A percentile compares a stretch with the other conserved stretches of the same genome.
phyloP scores from a whole-genome alignment of 2,888 invertebrate genomes.

The Incurvaria masculella region DNA sequence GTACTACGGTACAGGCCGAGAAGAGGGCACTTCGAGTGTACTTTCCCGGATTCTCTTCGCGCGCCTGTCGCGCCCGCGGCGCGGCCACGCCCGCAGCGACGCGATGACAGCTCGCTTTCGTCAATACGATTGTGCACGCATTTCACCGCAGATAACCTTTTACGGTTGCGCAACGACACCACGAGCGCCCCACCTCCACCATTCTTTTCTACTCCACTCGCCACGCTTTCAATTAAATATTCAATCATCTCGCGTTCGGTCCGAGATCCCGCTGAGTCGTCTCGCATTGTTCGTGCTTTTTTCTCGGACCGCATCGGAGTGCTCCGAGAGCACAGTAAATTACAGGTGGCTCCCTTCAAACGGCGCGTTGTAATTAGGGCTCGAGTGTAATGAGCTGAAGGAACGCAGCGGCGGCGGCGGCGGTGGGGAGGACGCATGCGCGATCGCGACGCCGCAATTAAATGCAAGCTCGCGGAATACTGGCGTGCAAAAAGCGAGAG shows the following conservation, averaged over 20 bases:
- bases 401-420: neutral
- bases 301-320: neutral
- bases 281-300: neutral
- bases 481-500: neutral
- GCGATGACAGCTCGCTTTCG: too few species aligned
- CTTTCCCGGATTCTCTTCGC: too few species aligned
- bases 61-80: neutral
- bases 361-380: neutral
- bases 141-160: neutral
- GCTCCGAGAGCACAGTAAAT: neutral
- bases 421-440: neutral
- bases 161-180: neutral
- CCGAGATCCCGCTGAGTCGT: neutral
- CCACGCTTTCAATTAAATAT: constrained; percentile 45
- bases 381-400: neutral
- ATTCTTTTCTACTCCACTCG: constrained; percentile 15
- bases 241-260: constrained; percentile 25
- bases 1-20: too few species aligned
- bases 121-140: neutral
- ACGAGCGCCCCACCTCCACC: neutral
- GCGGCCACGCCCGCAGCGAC: neutral
- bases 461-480: neutral
- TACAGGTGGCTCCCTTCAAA: neutral
- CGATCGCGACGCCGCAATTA: neutral
- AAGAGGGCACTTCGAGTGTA: too few species aligned